Base-by-base conservation (phyloP, 2,888 invertebrate genomes). In the Creontiades dilutus region DNA sequence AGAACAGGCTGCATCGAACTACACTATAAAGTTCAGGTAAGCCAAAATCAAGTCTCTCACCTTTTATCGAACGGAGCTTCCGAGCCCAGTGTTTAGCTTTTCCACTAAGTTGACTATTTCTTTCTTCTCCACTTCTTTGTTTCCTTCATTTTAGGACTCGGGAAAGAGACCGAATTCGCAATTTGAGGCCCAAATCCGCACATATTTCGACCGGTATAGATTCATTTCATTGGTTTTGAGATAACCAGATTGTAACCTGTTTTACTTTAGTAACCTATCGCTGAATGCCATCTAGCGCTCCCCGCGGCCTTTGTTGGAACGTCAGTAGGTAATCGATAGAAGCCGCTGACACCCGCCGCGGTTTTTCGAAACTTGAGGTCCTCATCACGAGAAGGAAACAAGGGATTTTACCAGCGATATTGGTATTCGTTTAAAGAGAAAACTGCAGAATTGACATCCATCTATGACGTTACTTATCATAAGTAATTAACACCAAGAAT, bases 1-100 rank as follows among this genome's bases (percentile, higher is more conserved):
- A 97, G 96, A 94, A 97, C 98, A 28, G 99, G 99, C 11, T 99
- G 99, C 93, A 95, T 98, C 88, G 95, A 98, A 92, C 94, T 97
- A 90, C 99, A 99, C 94, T 98, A 97, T 93, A 96, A 97, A 95
- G 96, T 98, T 61, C 97, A 97, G 95, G 98, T 97, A 94, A 87
- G 87, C 13, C 47, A 68, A 16, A 48, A 23, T 61, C 75, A 23
- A 68, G 27, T 2, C n/a, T 28, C 86, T 68, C 75, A 68, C 86
- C 37, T 84, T 52, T 14, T 2, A 85, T 85, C 61, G 61, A 27
- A 85, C 85, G 61, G 61, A 28, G 57, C 27, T 52, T 27, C 23
- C 9, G 68, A 68, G 23, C 68, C 68, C 68, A 23, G 37, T 27
- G 85, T 52, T 57, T 16, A 61, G 57, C 16, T 57, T n/a, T 37